A percentile compares a stretch with the other conserved stretches of the same genome.
phyloP scores from a whole-genome alignment of 2,888 invertebrate species.

The Serripes groenlandicus region DNA sequence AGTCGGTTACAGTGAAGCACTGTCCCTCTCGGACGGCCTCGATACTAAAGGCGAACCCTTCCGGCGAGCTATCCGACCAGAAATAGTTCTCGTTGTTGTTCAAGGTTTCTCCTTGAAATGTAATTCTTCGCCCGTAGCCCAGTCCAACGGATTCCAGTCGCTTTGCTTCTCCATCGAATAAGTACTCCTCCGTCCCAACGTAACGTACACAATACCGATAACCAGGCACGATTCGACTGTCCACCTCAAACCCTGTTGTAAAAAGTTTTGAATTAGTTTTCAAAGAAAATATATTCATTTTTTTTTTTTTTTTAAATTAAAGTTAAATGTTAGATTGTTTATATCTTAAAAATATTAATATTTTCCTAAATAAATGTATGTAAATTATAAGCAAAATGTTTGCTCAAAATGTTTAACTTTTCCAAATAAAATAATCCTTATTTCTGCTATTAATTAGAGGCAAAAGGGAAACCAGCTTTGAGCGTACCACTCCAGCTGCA shows the following conservation, averaged over 20 bases:
- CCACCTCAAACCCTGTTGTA: slow-evolving; percentile 90
- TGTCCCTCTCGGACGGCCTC: slow-evolving; percentile 90
- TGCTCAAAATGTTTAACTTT: no score
- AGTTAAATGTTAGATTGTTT: no score
- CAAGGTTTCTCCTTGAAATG: slow-evolving; percentile 90
- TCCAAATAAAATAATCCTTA: no score
- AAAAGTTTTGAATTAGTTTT: slow-evolving; percentile 13
- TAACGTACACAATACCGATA: slow-evolving; percentile 92
- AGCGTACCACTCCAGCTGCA: no score
- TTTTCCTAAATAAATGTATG: no score
- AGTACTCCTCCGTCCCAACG: slow-evolving; percentile 87
- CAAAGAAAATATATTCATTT: no score
- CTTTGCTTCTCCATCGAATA: slow-evolving; percentile 91
- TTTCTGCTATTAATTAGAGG: no score
- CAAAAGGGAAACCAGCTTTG: no score
- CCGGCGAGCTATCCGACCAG: slow-evolving; percentile 92
- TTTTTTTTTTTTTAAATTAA: no score
- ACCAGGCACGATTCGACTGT: slow-evolving; percentile 91
- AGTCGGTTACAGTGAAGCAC: slow-evolving; percentile 90
- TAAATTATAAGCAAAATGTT: no score
- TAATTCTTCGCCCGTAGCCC: slow-evolving; percentile 91
- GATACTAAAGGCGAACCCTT: slow-evolving; percentile 90
- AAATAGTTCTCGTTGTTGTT: slow-evolving; percentile 90
- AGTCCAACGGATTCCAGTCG: slow-evolving; percentile 91
- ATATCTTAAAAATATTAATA: no score